Base-by-base conservation (phyloP, 1,140 invertebrate species). In the Lasaia peninsularis region DNA sequence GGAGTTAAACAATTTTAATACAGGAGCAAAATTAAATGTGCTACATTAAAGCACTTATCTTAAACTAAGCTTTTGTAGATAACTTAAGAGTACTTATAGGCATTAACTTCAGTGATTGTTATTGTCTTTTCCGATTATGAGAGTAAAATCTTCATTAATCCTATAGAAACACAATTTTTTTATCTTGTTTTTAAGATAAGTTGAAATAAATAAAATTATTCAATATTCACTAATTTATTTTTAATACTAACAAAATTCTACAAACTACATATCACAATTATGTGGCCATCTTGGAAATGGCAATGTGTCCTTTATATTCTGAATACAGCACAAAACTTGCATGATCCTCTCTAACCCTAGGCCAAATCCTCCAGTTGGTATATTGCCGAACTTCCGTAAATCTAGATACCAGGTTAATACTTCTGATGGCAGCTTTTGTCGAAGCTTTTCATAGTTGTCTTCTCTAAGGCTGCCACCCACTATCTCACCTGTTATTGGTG, bases 231-330 rank as follows among this genome's bases (percentile, higher is more conserved):
- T 56, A 48, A 44, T 24, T 48, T 31, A 56, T n/a, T 12, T n/a
- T 16, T 40, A 8, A 40, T 21, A 28, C 10, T 24, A 33, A 2
- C 52, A 52, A 28, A 55, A 7, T 32, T 28, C 7, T 16, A 53
- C 18, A 20, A 12, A 40, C 49, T 75, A 87, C 81, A 85, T 84
- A 63, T 75, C 71, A 77, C 84, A 85, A 63, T 97, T 95, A 80
- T 97, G 95, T 40, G 96, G 93, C 93, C 94, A 98, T 65, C 98
- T 91, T 9, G 98, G 98, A 90, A 98, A 99, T n/a, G 97, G 95
- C 73, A 98, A 92, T 7, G 95, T 94, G 79, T 99, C 98, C 89
- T 96, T 97, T 61, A 99, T 98, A 83, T 98, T 99, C 21, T 88
- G 75, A 35, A 97, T 92, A 35, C 93, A 92, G 48, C 97, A 92